phyloP scores from a whole-genome alignment of 2,888 invertebrate genomes.

The Calameuta pallipes region DNA sequence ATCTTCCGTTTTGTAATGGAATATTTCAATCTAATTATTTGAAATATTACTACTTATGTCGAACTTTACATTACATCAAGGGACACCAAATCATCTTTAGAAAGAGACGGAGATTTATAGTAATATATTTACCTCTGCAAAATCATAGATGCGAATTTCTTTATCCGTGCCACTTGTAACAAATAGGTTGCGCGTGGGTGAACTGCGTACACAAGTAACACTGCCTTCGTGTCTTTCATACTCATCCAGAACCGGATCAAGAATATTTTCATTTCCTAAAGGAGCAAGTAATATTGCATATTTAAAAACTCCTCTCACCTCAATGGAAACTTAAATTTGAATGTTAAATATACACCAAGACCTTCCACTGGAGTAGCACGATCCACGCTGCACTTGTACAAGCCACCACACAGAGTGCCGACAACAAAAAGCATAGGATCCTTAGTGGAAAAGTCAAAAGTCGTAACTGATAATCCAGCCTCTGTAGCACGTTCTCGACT shows the following conservation, averaged over 20 bases:
- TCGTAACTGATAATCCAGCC: conserved; percentile 56
- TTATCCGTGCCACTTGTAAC: conserved; percentile 56
- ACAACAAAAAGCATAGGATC: conserved; percentile 52
- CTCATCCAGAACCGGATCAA: conserved; percentile 59
- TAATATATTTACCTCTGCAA: conserved; percentile 48
- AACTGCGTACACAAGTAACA: conserved; percentile 55
- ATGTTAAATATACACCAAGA: neutral
- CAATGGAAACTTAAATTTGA: neutral
- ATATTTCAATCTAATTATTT: neutral
- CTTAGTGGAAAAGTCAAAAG: conserved; percentile 56
- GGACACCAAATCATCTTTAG: no score
- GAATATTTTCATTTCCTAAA: conserved; percentile 27
- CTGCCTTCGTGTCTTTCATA: conserved; percentile 57
- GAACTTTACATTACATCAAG: neutral
- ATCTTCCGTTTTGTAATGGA: neutral
- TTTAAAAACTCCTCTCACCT: neutral
- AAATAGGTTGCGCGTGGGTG: conserved; percentile 52
- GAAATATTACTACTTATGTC: neutral
- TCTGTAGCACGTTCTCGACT: conserved; percentile 57
- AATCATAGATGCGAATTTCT: conserved; percentile 57
- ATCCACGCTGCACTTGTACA: conserved; percentile 59
- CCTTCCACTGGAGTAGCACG: conserved; percentile 39
- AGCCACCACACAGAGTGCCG: conserved; percentile 61
- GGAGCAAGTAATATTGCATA: conserved; percentile 13
- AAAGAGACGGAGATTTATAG: neutral